Evolutionary conservation across 2,113 vertebrate genomes (phyloP).

Genomic region (Cynopterus brachyotis): DNA sequence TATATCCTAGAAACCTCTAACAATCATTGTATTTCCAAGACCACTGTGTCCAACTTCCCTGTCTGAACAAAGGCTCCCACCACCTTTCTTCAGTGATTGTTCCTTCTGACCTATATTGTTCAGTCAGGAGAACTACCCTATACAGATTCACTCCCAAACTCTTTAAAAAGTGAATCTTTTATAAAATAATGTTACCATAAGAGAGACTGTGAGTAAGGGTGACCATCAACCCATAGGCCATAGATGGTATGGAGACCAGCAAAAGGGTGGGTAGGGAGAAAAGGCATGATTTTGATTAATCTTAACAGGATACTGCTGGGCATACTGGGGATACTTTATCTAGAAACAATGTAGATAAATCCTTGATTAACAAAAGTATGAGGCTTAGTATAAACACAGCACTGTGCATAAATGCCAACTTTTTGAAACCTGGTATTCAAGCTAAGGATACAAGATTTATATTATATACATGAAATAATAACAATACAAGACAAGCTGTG

Average conservation of each 20-base stretch:
- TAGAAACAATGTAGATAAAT: neutral
- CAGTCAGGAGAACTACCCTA: too few species aligned
- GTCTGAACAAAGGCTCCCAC: neutral
- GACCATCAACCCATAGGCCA: neutral
- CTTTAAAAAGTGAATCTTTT: neutral
- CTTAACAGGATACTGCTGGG: neutral
- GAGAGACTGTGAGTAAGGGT: neutral
- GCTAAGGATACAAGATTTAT: neutral
- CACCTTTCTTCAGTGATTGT: neutral
- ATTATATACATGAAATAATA: neutral
- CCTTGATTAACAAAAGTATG: neutral
- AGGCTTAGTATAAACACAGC: neutral
- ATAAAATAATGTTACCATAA: neutral
- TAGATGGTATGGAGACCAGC: neutral
- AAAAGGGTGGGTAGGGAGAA: neutral
- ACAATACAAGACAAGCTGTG: neutral
- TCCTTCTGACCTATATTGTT: neutral
- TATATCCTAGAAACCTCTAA: neutral
- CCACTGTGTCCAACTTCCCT: neutral
- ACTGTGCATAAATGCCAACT: neutral
- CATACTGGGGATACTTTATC: neutral
- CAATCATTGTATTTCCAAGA: neutral
- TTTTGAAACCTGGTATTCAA: neutral
- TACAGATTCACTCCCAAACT: neutral
- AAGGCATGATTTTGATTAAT: neutral